Percentiles rank a stretch among this genome's conserved stretches.
phyloP scores from a whole-genome alignment of 1,140 invertebrate genomes.

The Kradibia gibbosae region DNA sequence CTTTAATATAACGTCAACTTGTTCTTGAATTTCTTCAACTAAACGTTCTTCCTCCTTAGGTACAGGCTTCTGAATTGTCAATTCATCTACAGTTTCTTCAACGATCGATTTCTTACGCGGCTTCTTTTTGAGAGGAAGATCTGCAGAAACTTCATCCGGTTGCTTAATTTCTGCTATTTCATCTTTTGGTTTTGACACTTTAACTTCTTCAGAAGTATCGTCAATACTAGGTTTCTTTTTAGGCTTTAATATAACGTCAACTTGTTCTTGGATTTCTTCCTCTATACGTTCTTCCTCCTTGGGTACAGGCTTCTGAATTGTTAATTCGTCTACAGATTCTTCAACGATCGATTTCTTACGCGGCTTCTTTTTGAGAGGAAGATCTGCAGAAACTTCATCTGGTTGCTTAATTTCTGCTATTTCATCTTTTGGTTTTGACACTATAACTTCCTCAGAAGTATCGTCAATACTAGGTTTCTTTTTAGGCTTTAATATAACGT shows the following conservation, averaged over 20 bases:
- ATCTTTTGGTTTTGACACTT: constrained; percentile 56
- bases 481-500: constrained; percentile 55
- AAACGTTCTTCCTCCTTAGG: constrained; percentile 49
- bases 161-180: constrained; percentile 63
- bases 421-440: constrained; percentile 61
- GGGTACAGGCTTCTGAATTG: constrained; percentile 66
- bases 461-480: constrained; percentile 64
- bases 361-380: constrained; percentile 70
- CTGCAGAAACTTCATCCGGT: constrained; percentile 55
- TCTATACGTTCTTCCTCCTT: constrained; percentile 55
- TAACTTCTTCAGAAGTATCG: constrained; percentile 57
- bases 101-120: constrained; percentile 53
- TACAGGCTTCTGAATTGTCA: constrained; percentile 61
- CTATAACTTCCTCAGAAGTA: constrained; percentile 53
- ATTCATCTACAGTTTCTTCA: constrained; percentile 49
- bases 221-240: constrained; percentile 62
- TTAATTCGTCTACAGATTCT: constrained; percentile 71
- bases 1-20: constrained; percentile 52
- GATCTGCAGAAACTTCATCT: too few species aligned
- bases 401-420: constrained; percentile 64
- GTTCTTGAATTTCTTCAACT: constrained; percentile 62
- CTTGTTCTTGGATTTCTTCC: constrained; percentile 58
- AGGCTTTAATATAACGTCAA: constrained; percentile 62
- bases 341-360: constrained; percentile 59
- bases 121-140: constrained; percentile 55